Evolutionary conservation across 2,113 vertebrate genomes (phyloP).

Genomic region (Callorhinus ursinus): DNA sequence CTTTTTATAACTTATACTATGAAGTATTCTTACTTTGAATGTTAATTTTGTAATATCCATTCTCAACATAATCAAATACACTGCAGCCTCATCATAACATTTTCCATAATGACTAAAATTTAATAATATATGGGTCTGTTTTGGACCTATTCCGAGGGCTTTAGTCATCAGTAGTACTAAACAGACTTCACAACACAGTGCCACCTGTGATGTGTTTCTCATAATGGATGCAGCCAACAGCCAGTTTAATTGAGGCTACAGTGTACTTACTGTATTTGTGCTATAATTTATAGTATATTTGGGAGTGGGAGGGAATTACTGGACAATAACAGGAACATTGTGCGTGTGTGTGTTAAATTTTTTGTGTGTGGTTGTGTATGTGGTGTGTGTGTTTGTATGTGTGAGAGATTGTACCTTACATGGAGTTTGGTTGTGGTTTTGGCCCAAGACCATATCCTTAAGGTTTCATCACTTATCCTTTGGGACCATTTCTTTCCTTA

Average conservation of each 20-base stretch:
- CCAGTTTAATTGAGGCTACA: constrained; percentile 71
- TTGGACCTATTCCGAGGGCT: constrained; percentile 55
- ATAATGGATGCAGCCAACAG: neutral
- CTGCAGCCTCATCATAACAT: constrained; percentile 70
- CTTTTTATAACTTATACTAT: constrained; percentile 49
- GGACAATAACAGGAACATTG: constrained; percentile 61
- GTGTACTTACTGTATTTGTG: constrained; percentile 65
- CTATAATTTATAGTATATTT: constrained; percentile 52
- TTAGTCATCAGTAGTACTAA: constrained; percentile 46
- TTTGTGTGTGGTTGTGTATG: constrained; percentile 56
- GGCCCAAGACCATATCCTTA: constrained; percentile 51
- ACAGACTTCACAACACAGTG: constrained; percentile 50
- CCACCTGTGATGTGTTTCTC: constrained; percentile 54
- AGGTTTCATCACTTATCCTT: constrained; percentile 29
- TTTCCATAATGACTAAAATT: constrained; percentile 56
- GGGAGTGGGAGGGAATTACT: constrained; percentile 43
- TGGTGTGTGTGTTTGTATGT: constrained; percentile 65
- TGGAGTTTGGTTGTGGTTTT: constrained; percentile 72
- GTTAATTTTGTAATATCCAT: constrained; percentile 62
- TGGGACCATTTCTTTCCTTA: constrained; percentile 62
- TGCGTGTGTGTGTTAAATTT: constrained; percentile 48
- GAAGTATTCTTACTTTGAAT: constrained; percentile 54
- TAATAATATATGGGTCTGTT: constrained; percentile 35
- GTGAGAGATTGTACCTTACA: constrained; percentile 61
- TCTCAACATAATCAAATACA: constrained; percentile 72